Evolutionary conservation across 1,140 invertebrate genomes (phyloP).

Genomic region (Drosophila teissieri): DNA sequence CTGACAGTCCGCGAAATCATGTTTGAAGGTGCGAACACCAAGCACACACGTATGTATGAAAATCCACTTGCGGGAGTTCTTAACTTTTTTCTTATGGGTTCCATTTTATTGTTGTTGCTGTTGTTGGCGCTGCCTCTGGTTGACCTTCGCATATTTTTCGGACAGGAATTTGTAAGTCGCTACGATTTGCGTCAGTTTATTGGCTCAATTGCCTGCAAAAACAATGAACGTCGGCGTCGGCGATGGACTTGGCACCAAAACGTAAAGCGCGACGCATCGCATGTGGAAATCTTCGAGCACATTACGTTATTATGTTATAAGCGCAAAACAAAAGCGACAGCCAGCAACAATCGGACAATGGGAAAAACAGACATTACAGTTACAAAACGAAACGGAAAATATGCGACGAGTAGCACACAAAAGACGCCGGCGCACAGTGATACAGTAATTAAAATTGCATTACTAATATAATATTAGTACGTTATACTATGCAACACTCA

Average conservation of each 20-base stretch:
- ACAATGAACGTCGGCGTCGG: slow-evolving; percentile 34
- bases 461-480: background rate
- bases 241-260: slow-evolving; percentile 81
- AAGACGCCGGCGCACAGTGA: slow-evolving; percentile 20
- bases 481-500: background rate
- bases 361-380: slow-evolving; percentile 73
- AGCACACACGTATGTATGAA: slow-evolving; percentile 1
- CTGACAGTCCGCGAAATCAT: slow-evolving; percentile 52
- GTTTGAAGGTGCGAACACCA: slow-evolving; percentile 15
- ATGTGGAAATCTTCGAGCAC: slow-evolving; percentile 72
- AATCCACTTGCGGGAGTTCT: slow-evolving; percentile 36
- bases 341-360: slow-evolving; percentile 46
- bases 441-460: background rate
- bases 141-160: slow-evolving; percentile 75
- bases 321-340: slow-evolving; percentile 29
- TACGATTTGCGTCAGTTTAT: slow-evolving; percentile 60
- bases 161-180: slow-evolving; percentile 51
- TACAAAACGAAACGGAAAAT: slow-evolving; percentile 75
- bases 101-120: background rate
- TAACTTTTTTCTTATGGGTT: slow-evolving; percentile 11
- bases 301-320: slow-evolving; percentile 71
- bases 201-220: slow-evolving; percentile 61
- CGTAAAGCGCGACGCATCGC: slow-evolving; percentile 65
- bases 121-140: slow-evolving; percentile 26
- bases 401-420: slow-evolving; percentile 46